Base-by-base conservation (phyloP, 2,888 invertebrate genomes). In the Tinea semifulvella region DNA sequence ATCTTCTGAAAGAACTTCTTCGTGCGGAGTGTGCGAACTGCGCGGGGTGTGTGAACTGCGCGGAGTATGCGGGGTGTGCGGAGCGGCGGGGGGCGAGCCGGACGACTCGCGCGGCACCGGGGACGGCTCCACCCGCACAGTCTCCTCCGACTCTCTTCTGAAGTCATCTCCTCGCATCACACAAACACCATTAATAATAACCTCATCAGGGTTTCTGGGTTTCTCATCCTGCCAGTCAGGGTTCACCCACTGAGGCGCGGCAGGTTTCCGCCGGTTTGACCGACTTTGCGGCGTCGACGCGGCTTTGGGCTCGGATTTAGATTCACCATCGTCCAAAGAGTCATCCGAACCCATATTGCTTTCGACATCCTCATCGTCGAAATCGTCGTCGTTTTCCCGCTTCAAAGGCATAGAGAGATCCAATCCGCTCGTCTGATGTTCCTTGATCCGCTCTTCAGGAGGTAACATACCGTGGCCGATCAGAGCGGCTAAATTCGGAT, bases 221-320 rank as follows among this genome's bases (percentile, higher is more conserved):
- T 83, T 82, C 53, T 85, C 85, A 61, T 91, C 91, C 60, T 91
- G 91, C 92, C 92, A 92, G 56, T 94, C 94, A 5, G 97, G 97
- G 70, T 96, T 96, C 3, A 97, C 95, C 95, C 97, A 96, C 73
- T 98, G 96, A 1, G 98, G 97, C 44, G 96, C 96, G 1, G 95
- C 96, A 1, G 96, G 95, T 80, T 98, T 98, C 58, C 97, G 85
- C 50, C 95, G 80, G 46, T 89, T 92, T 17, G 82, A 79, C 16
- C 81, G 68, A 13, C 56, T 57, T 18, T 63, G 64, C 35, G 70
- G 64, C 31, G 84, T 80, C 31, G 82, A 77, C 43, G 82, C 74
- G 50, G 77, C 58, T 56, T 85, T 85, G 46, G 83, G 83, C 65
- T 85, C 85, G 48, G 70, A 67, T 68, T 85, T 85, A 40, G 84